Evolutionary conservation across 2,888 invertebrate species (phyloP), one percentile per base, ranked within the genome.

Genomic region (Perdita meconis): DNA sequence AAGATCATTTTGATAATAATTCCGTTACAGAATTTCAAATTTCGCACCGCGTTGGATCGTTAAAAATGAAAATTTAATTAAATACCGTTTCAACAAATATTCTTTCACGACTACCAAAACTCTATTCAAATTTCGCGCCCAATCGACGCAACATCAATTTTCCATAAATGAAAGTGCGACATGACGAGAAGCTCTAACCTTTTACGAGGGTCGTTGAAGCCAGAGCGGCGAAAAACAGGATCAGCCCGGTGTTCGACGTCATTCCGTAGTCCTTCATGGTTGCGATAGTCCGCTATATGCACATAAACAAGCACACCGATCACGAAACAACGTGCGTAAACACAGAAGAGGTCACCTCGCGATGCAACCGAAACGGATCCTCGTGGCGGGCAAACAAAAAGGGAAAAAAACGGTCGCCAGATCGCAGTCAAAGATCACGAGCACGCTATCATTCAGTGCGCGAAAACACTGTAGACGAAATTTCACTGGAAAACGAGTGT

Each of bases 151-250:
- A n/a, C n/a, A n/a, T n/a, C n/a, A n/a, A n/a, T n/a, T n/a, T n/a
- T n/a, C n/a, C n/a, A n/a, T n/a, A n/a, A n/a, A n/a, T n/a, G n/a
- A n/a, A n/a, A n/a, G n/a, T n/a, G n/a, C n/a, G n/a, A n/a, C n/a
- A n/a, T n/a, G n/a, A n/a, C n/a, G n/a, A n/a, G n/a, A n/a, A n/a
- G n/a, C 22, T 38, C 76, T 60, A 53, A 88, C 89, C 89, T 89
- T 88, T 88, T 61, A 82, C 87, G 63, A 82, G 75, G 68, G 89
- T 80, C 65, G 85, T 81, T 56, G 83, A 78, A 73, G 83, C 84
- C 51, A 86, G 73, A 40, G 75, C 75, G 79, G 81, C 57, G 77
- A 88, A 44, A 67, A 78, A 51, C 40, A 87, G 53, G 75, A 85
- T 64, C 60, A 87, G 68, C 79, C 68, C 80, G 82, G 84, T 85